Evolutionary conservation across 2,113 vertebrate species (phyloP).

Genomic region (western clawed frog (Xenopus tropicalis)): DNA sequence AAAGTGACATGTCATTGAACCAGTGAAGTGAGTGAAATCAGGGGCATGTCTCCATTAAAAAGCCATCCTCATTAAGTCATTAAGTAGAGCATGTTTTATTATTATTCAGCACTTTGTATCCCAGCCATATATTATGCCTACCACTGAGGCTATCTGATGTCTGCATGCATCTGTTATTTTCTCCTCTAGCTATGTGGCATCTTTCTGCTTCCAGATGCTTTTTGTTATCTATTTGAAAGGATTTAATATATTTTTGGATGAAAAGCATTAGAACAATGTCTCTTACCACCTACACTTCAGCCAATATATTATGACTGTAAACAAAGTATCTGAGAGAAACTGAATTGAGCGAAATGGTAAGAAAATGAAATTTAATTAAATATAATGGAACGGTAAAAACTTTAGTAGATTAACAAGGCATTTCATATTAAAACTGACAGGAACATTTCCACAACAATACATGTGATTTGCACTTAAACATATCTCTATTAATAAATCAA

Average conservation of each 20-base stretch:
- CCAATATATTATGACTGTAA: not conserved
- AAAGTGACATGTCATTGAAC: constrained; percentile 24
- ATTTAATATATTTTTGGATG: not conserved
- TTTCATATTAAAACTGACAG: no score
- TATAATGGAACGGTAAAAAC: no score
- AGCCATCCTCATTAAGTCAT: constrained; percentile 41
- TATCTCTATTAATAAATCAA: no score
- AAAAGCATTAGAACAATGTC: not conserved
- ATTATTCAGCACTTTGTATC: constrained; percentile 37
- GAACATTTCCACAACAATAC: no score
- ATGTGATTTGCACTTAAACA: no score
- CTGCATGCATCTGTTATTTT: constrained; percentile 37
- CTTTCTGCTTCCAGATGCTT: constrained; percentile 35
- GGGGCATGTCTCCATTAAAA: constrained; percentile 31
- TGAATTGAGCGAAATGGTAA: no score
- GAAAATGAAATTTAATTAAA: no score
- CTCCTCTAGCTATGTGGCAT: constrained; percentile 41
- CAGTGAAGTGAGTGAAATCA: constrained; percentile 15
- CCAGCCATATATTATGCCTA: constrained; percentile 40
- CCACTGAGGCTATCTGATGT: constrained; percentile 26
- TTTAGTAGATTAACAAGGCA: no score
- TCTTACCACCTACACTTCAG: not conserved
- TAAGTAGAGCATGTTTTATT: constrained; percentile 45
- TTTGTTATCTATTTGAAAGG: constrained; percentile 11
- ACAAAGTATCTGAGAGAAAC: not conserved